Evolutionary conservation across 2,888 invertebrate species (phyloP).

Genomic region (Microdon myrmicae): DNA sequence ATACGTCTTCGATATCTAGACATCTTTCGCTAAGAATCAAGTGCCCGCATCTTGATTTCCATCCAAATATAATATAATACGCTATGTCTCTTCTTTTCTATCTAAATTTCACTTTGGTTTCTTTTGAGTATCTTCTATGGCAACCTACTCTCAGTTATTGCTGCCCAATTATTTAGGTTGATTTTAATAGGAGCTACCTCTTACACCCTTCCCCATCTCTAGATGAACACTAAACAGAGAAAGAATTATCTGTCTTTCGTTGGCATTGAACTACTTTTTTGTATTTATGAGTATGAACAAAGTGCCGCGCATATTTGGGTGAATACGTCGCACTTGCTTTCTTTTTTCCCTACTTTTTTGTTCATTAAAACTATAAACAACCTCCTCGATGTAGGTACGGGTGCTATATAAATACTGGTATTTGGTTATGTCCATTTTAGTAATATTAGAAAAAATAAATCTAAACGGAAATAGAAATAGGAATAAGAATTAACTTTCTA

Average conservation of each 20-base stretch:
- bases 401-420: too few relatives aligned
- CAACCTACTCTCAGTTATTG: slow-evolving; percentile 17
- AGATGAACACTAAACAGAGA: slow-evolving; percentile 32
- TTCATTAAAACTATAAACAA: too few relatives aligned
- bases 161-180: slow-evolving; percentile 16
- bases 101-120: slow-evolving; percentile 14
- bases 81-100: too few relatives aligned
- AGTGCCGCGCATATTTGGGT: slow-evolving; percentile 13
- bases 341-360: slow-evolving; percentile 6
- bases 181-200: slow-evolving; percentile 17
- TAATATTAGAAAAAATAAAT: too few relatives aligned
- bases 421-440: too few relatives aligned
- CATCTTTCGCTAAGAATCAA: too few relatives aligned
- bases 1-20: too few relatives aligned
- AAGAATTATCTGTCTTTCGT: slow-evolving; percentile 23
- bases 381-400: too few relatives aligned
- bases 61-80: too few relatives aligned
- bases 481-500: too few relatives aligned
- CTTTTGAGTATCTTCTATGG: slow-evolving; percentile 7
- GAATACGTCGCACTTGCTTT: slow-evolving; percentile 11
- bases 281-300: slow-evolving; percentile 12
- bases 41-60: too few relatives aligned
- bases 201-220: slow-evolving; percentile 33
- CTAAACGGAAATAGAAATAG: too few relatives aligned
- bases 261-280: slow-evolving; percentile 39